Evolutionary conservation across 2,113 vertebrate species (phyloP).

Genomic region (Camelus dromedarius): DNA sequence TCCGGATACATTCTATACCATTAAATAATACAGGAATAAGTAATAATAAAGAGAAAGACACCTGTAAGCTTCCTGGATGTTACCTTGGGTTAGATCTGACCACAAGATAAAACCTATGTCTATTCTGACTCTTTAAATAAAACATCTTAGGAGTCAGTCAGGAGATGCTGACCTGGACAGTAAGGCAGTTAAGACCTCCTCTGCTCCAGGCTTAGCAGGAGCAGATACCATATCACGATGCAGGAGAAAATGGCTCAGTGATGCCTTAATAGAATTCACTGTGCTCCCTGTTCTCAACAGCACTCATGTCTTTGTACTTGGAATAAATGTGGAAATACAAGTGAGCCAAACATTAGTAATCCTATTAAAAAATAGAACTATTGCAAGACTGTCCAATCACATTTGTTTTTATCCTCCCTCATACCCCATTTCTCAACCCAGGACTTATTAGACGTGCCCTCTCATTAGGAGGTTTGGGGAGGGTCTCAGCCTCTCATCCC

Average conservation of each 20-base stretch:
- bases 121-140: background rate
- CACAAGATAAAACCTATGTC: background rate
- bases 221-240: background rate
- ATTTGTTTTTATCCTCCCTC: slow-evolving; percentile 31
- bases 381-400: background rate
- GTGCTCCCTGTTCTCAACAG: background rate
- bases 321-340: slow-evolving; percentile 42
- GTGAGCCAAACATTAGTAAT: slow-evolving; percentile 47
- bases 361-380: slow-evolving; percentile 4
- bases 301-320: slow-evolving; percentile 13
- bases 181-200: background rate
- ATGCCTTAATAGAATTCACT: background rate
- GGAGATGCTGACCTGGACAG: background rate
- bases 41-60: background rate
- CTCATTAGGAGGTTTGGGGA: background rate
- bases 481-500: background rate
- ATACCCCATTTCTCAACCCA: background rate
- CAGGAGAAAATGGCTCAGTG: background rate
- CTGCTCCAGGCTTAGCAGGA: background rate
- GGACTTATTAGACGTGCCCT: background rate
- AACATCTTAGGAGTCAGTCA: background rate
- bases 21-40: background rate
- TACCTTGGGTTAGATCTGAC: background rate
- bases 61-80: background rate
- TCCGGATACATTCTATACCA: background rate